phyloP scores from a whole-genome alignment of 2,113 vertebrate species.

The Actinemys pallida region DNA sequence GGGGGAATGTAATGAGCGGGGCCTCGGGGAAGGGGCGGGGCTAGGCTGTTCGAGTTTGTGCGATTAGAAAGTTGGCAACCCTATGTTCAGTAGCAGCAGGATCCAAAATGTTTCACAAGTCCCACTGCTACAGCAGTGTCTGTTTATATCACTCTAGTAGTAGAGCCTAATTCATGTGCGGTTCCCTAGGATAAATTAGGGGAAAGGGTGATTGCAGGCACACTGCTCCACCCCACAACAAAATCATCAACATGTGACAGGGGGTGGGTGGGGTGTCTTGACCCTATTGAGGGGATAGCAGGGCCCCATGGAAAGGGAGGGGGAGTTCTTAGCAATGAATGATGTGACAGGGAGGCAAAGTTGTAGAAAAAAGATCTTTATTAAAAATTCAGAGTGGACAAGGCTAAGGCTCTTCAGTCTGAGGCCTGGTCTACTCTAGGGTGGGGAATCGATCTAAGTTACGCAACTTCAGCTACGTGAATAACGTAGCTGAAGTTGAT shows the following conservation, averaged over 20 bases:
- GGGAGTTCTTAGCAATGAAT: background rate
- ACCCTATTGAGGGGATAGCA: background rate
- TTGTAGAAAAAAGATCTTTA: background rate
- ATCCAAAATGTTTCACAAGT: background rate
- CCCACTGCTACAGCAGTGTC: background rate
- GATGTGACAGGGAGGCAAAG: background rate
- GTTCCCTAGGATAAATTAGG: background rate
- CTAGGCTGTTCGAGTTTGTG: too few relatives aligned
- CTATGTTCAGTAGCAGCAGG: background rate
- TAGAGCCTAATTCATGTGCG: background rate
- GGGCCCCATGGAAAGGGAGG: background rate
- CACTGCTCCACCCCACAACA: background rate
- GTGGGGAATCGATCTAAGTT: too few relatives aligned
- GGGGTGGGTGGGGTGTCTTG: background rate
- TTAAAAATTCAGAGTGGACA: background rate
- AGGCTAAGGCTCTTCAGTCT: background rate
- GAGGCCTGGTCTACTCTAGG: background rate
- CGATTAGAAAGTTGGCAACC: too few relatives aligned
- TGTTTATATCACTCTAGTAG: background rate
- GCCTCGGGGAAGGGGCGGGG: too few relatives aligned
- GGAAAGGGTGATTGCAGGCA: background rate
- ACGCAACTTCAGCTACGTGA: too few relatives aligned
- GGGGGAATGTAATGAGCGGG: too few relatives aligned
- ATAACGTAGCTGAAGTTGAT: too few relatives aligned
- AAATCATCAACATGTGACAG: background rate